Evolutionary conservation across 2,113 vertebrate species (phyloP).

Genomic region (Anolis sagrei): DNA sequence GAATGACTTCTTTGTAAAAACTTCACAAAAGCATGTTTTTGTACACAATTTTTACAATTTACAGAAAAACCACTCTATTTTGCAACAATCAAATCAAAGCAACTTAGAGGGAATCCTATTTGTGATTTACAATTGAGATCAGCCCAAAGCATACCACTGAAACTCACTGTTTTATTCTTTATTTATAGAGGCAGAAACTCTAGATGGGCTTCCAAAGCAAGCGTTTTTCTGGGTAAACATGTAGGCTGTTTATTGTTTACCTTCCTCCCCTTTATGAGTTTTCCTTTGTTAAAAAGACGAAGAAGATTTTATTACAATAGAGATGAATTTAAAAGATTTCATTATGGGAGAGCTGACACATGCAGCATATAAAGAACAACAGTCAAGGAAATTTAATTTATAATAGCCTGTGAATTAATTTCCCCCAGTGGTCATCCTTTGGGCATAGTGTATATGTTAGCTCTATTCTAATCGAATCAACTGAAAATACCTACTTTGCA

Average conservation of each 20-base stretch:
- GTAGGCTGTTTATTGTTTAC: neutral
- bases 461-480: conserved; percentile 65
- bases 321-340: conserved; percentile 8
- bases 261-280: conserved; percentile 26
- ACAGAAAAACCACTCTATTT: too few species aligned
- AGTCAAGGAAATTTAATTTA: conserved; percentile 61
- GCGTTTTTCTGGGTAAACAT: conserved; percentile 24
- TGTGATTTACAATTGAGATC: too few species aligned
- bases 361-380: conserved; percentile 58
- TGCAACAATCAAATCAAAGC: too few species aligned
- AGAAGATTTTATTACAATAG: too few species aligned
- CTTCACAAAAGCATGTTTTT: too few species aligned
- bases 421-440: conserved; percentile 59
- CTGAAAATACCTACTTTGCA: conserved; percentile 57
- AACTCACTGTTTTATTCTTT: too few species aligned
- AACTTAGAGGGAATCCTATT: too few species aligned
- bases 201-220: conserved; percentile 28
- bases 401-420: conserved; percentile 64
- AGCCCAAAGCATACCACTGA: too few species aligned
- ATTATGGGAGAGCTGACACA: conserved; percentile 63
- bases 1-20: too few species aligned
- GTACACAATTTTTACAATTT: too few species aligned
- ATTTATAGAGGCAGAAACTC: conserved; percentile 22
- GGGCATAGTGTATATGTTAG: conserved; percentile 45
- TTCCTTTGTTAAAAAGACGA: conserved; percentile 39